Evolutionary conservation across 2,797 vertebrate genomes (phyloP), one percentile per base, ranked within the genome.

Genomic region (Chromis chromis): DNA sequence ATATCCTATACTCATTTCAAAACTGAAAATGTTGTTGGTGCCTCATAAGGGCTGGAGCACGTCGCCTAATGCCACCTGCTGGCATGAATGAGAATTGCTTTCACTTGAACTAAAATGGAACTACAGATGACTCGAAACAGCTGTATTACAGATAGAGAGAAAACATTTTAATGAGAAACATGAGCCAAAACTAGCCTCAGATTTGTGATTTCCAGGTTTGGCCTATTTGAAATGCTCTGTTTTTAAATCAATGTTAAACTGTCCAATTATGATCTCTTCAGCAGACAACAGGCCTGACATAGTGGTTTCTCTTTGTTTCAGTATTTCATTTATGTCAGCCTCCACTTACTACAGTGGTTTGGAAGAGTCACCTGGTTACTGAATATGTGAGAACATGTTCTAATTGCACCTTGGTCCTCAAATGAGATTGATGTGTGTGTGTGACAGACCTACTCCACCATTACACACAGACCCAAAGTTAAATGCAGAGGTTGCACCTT

Each of bases 31-130:
- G 11, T 25, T 64, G 39, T 60, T 27, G 11, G n/a, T 63, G n/a
- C 13, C 17, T 39, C 10, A 11, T 46, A 25, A 55, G 56, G 68
- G 71, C 71, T 72, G 42, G 50, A 64, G 48, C 58, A 53, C 27
- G 19, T 68, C 53, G 78, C n/a, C 49, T 87, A 69, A 78, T 76
- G 87, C 91, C 94, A 84, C 85, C 94, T 95, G 92, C 90, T 94
- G 93, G 93, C 65, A 31, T 74, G 74, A 83, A 49, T 52, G 57
- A 77, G 70, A 88, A 85, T 70, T 65, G 78, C 72, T 24, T 72
- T 60, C 22, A 72, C 14, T 33, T 42, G 10, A 76, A 84, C 25
- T 53, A 44, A 79, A 76, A 59, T 66, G 16, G n/a, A 70, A 74
- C 62, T n/a, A 42, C 53, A 75, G 33, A 54, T 4, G 0, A 49